Base-by-base conservation (phyloP, 1,140 invertebrate genomes). In the Drosophila bocki region DNA sequence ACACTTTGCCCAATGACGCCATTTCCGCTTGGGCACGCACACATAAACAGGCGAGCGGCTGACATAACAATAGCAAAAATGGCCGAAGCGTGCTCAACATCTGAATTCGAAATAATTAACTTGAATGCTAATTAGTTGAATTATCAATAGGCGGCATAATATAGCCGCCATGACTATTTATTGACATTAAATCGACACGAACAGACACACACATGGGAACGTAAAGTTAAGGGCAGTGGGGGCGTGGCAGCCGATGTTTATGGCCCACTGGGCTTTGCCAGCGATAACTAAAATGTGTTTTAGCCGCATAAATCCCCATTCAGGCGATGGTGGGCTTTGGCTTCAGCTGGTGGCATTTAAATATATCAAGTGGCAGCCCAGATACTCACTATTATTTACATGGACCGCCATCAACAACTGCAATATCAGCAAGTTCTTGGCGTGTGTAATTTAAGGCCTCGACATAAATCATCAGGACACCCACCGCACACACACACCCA, bases 81-180 rank as follows among this genome's bases (percentile, higher is more conserved):
- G 62, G 42, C 22, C 70, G 51, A 51, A 8, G 54, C 77, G 59
- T 85, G 67, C 67, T 54, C 48, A 64, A 65, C 59, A 62, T 75
- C 68, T 58, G 69, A 81, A 91, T 76, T 69, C 44, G 50, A 90
- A 90, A 91, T 90, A 91, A 90, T 90, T 91, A 90, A 91, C 86
- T 90, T 61, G 61, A 77, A 91, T 91, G 86, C 85, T 91, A 90
- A 90, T 90, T 91, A 90, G 81, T 82, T 82, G 78, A 64, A 85
- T 85, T 90, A 82, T 91, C 82, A 91, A 82, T 91, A 68, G 50
- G 65, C 47, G 54, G 69, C 76, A 54, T 58, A 70, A 64, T 75
- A 60, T 39, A 42, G 57, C 54, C 22, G 57, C 41, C 59, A 48
- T 68, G 63, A 53, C 47, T 56, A 70, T 75, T 88, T 85, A 90